phyloP scores from a whole-genome alignment of 2,888 invertebrate species.

The Leucophora obtusa region DNA sequence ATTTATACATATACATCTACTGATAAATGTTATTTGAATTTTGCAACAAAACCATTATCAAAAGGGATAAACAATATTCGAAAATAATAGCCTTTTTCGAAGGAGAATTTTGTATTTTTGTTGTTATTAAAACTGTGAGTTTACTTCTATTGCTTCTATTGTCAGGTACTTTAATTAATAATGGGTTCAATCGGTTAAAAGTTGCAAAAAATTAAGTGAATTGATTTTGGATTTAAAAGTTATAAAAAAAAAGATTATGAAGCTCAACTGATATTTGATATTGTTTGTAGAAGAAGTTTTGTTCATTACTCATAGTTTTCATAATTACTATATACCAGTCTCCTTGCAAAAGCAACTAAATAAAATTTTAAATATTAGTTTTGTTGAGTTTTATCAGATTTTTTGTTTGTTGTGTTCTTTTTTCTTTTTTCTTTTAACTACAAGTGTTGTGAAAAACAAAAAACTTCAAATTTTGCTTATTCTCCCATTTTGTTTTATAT shows the following conservation, averaged over 20 bases:
- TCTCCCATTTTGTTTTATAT: slow-evolving; percentile 28
- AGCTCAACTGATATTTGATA: background rate
- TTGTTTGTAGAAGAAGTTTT: background rate
- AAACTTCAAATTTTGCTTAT: background rate
- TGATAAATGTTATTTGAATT: background rate
- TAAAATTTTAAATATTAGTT: background rate
- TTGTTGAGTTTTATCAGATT: background rate
- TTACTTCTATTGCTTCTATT: slow-evolving; percentile 65
- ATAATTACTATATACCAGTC: slow-evolving; percentile 15
- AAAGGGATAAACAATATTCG: background rate
- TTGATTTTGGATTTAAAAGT: background rate
- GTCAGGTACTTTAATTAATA: slow-evolving; percentile 66
- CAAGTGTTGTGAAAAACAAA: background rate
- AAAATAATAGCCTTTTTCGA: background rate
- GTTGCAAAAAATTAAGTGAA: background rate
- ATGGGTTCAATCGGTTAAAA: slow-evolving; percentile 25
- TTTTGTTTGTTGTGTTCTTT: background rate
- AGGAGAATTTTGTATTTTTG: background rate
- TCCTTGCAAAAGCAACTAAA: slow-evolving; percentile 32
- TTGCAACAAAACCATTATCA: background rate
- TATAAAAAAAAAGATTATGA: background rate
- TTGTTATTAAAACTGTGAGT: background rate
- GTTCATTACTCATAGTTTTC: background rate
- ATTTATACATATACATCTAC: no score
- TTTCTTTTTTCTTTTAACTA: background rate